phyloP scores from a whole-genome alignment of 2,113 vertebrate genomes.

The Limnothrissa miodon region DNA sequence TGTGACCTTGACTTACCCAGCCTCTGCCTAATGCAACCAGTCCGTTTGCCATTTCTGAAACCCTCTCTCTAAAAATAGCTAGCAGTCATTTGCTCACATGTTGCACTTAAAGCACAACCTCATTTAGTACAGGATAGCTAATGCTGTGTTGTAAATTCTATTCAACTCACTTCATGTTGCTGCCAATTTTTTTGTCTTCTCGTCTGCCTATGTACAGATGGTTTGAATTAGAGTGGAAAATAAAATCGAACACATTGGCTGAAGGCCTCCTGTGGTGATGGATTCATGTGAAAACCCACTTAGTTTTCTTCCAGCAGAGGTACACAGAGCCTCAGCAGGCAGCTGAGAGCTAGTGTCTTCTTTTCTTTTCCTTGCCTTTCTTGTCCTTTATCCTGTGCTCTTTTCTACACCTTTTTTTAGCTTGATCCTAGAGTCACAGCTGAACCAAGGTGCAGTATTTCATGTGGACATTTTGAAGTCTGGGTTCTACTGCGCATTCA shows the following conservation, averaged over 20 bases:
- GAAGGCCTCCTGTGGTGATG: slow-evolving; percentile 26
- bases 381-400: background rate
- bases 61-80: slow-evolving; percentile 40
- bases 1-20: slow-evolving; percentile 23
- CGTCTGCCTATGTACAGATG: slow-evolving; percentile 39
- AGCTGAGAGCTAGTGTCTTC: background rate
- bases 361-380: background rate
- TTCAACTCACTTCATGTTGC: slow-evolving; percentile 40
- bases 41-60: slow-evolving; percentile 34
- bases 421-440: background rate
- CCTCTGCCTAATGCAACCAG: slow-evolving; percentile 23
- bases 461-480: slow-evolving; percentile 9
- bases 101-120: slow-evolving; percentile 24
- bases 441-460: background rate
- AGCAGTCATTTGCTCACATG: slow-evolving; percentile 36
- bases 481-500: background rate
- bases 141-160: slow-evolving; percentile 51
- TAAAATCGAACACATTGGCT: slow-evolving; percentile 45
- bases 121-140: slow-evolving; percentile 43
- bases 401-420: background rate
- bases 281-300: background rate
- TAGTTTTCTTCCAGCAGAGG: background rate
- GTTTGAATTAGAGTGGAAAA: slow-evolving; percentile 46
- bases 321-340: background rate
- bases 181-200: slow-evolving; percentile 33